Conservation (phyloP, 2,888 invertebrate genomes). For the Drosophila demipolita region DNA sequence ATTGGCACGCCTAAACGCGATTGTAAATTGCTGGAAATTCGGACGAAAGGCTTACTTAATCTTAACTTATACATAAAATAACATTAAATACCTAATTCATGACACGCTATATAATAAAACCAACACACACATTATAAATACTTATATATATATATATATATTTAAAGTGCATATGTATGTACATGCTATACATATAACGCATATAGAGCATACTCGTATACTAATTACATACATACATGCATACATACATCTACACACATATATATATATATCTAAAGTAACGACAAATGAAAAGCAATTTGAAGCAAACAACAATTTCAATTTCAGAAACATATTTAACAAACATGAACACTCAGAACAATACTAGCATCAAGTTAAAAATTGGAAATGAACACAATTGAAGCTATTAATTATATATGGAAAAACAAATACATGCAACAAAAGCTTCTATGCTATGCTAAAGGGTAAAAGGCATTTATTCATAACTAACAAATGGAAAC, state of each 20-base stretch:
- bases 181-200: slow-evolving; percentile 42
- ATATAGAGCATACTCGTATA: slow-evolving; percentile 58
- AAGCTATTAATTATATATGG: slow-evolving; percentile 32
- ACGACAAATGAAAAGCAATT: slow-evolving; percentile 78
- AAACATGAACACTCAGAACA: slow-evolving; percentile 26
- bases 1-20: slow-evolving; percentile 41
- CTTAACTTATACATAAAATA: slow-evolving; percentile 62
- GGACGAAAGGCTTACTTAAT: slow-evolving; percentile 57
- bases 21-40: slow-evolving; percentile 70
- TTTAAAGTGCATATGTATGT: slow-evolving; percentile 25
- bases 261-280: slow-evolving; percentile 50
- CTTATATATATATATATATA: slow-evolving; percentile 13
- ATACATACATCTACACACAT: slow-evolving; percentile 47
- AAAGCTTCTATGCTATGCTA: slow-evolving; percentile 71
- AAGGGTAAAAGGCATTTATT: slow-evolving; percentile 83
- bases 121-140: slow-evolving; percentile 12
- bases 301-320: slow-evolving; percentile 68
- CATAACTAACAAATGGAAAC: slow-evolving; percentile 49
- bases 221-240: slow-evolving; percentile 51
- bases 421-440: slow-evolving; percentile 51
- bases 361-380: slow-evolving; percentile 18
- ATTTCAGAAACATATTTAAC: slow-evolving; percentile 63
- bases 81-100: slow-evolving; percentile 34
- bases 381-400: slow-evolving; percentile 22
- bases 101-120: slow-evolving; percentile 24